These are phyloP conservation scores for Chauna torquata DNA, from an alignment of 2,113 vertebrate species.

Conservation along the genomic window DNA sequence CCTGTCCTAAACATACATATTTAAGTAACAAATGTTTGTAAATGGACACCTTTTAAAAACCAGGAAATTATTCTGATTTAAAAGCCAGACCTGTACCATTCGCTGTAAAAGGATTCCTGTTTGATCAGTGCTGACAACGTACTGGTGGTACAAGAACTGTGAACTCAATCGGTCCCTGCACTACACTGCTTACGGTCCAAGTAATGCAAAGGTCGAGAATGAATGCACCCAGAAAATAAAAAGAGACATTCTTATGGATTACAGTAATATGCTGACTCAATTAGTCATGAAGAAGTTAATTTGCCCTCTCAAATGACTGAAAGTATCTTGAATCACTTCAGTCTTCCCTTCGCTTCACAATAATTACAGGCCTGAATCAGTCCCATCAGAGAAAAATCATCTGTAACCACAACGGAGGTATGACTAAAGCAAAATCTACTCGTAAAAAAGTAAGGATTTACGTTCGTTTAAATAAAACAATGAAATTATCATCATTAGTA, in stretches of 20 bases:
- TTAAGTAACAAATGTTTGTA: not conserved
- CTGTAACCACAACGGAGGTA: slow-evolving; percentile 14
- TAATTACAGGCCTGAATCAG: not conserved
- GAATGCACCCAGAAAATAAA: not conserved
- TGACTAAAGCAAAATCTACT: not conserved
- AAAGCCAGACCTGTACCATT: not conserved
- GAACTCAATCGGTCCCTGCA: not conserved
- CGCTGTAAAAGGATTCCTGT: not conserved
- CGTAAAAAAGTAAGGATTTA: not conserved
- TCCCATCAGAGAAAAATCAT: not conserved
- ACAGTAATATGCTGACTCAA: not conserved
- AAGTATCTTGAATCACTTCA: not conserved
- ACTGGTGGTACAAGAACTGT: not conserved
- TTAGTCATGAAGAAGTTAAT: slow-evolving; percentile 24
- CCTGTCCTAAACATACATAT: not conserved
- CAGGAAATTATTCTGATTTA: not conserved
- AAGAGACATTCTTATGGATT: not conserved
- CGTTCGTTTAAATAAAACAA: not conserved
- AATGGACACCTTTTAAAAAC: accelerated
- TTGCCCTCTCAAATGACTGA: not conserved
- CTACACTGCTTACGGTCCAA: not conserved
- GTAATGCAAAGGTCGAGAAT: slow-evolving; percentile 5
- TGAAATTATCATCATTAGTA: not conserved
- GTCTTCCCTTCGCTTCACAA: not conserved
- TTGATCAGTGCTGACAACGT: not conserved